These are phyloP conservation scores for Eupithecia subfuscata DNA, from an alignment of 2,888 invertebrate species.

Conservation along the genomic window DNA sequence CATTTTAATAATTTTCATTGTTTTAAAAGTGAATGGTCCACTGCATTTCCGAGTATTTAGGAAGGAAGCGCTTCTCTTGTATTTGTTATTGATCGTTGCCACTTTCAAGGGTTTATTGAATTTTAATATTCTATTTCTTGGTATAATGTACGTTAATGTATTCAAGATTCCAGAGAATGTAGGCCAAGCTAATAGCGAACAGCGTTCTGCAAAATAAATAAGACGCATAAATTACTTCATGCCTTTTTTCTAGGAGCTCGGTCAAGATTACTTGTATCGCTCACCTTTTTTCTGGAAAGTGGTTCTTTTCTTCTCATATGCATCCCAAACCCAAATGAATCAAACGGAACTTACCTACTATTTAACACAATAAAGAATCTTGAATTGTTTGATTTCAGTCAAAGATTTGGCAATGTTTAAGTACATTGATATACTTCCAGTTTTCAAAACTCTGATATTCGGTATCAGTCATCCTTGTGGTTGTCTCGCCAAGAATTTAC, in stretches of 20 bases:
- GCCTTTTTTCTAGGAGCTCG: background rate
- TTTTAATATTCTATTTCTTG: constrained; percentile 19
- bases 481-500: background rate
- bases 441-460: background rate
- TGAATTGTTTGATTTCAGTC: background rate
- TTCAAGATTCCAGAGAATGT: background rate
- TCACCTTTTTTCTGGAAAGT: background rate
- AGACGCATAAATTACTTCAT: background rate
- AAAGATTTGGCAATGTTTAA: constrained; percentile 1
- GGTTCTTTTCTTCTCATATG: background rate
- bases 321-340: background rate
- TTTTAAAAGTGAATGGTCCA: constrained; percentile 68
- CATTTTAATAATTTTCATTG: constrained; percentile 83
- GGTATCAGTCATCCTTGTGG: background rate
- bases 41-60: constrained; percentile 71
- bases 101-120: constrained; percentile 17
- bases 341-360: background rate
- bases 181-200: background rate
- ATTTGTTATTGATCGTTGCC: constrained; percentile 59
- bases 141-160: constrained; percentile 13
- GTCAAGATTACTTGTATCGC: background rate
- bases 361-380: background rate
- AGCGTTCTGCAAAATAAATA: background rate
- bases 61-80: constrained; percentile 72
- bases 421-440: background rate